Evolutionary conservation across 2,888 invertebrate species (phyloP).

Genomic region (Drosophila kokeensis): DNA sequence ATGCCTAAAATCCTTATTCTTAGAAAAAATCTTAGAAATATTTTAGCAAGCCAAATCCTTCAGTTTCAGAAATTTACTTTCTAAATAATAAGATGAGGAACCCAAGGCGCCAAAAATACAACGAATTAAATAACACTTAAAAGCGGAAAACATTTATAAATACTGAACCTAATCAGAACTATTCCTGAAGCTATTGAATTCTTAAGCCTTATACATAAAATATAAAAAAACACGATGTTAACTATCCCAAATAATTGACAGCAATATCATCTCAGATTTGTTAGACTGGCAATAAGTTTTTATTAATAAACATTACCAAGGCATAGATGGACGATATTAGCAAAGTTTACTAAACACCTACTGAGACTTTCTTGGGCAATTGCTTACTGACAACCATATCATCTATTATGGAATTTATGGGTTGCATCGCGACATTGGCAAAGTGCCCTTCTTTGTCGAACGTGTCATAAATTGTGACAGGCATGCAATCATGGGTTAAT

Average conservation of each 20-base stretch:
- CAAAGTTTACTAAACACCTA: background rate
- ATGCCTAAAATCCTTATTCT: background rate
- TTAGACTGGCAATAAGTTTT: background rate
- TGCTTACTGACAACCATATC: background rate
- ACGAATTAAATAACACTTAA: background rate
- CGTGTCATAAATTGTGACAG: constrained; percentile 65
- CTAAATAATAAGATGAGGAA: background rate
- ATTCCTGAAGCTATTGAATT: background rate
- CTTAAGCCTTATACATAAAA: background rate
- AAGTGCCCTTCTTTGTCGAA: constrained; percentile 17
- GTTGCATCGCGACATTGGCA: constrained; percentile 5
- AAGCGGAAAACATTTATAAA: background rate
- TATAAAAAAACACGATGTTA: background rate
- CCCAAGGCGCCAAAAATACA: background rate
- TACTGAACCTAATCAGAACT: background rate
- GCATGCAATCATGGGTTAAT: constrained; percentile 65
- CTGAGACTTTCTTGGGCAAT: background rate
- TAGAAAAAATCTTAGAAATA: background rate
- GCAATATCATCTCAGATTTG: background rate
- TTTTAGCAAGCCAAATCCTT: no score
- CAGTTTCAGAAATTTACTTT: background rate
- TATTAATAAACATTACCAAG: background rate
- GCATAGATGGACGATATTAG: background rate
- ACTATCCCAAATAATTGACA: background rate
- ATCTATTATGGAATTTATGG: constrained; percentile 30